Percentiles rank a stretch among this genome's conserved stretches.
Conservation (phyloP, 2,888 invertebrate species). For the Calliopum simillimum region DNA sequence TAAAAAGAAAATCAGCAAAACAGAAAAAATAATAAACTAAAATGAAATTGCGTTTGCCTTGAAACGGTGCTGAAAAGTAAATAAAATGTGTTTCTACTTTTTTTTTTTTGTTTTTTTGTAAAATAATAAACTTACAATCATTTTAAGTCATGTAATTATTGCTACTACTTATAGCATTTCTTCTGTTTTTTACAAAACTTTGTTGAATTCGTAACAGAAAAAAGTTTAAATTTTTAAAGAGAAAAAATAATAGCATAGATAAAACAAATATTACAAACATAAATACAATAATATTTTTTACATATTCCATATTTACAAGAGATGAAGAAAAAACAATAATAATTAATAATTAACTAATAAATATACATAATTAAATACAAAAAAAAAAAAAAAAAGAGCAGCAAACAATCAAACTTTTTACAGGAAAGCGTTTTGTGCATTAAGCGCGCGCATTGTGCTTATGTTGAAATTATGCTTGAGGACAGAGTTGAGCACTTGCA, state of each 20-base stretch:
- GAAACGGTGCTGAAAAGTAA: slow-evolving; percentile 67
- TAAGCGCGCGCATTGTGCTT: too few species aligned
- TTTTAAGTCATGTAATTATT: slow-evolving; percentile 4
- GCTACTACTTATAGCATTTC: slow-evolving; percentile 39
- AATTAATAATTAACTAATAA: slow-evolving; percentile 9
- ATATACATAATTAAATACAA: slow-evolving; percentile 7
- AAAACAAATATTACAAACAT: slow-evolving; percentile 7
- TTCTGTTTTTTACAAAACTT: slow-evolving; percentile 43
- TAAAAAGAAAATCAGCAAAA: not conserved
- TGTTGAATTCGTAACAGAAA: slow-evolving; percentile 33
- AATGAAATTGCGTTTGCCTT: slow-evolving; percentile 59
- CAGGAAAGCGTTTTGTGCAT: not conserved
- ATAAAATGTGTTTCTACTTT: slow-evolving; percentile 47
- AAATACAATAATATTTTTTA: slow-evolving; percentile 27
- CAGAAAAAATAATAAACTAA: slow-evolving; percentile 7
- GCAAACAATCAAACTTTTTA: slow-evolving; percentile 61
- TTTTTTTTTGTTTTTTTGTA: slow-evolving; percentile 39
- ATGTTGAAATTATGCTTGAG: too few species aligned
- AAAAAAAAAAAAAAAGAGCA: slow-evolving; percentile 51
- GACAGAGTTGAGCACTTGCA: too few species aligned
- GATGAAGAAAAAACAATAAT: not conserved
- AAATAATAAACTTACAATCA: slow-evolving; percentile 31
- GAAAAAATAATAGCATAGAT: not conserved
- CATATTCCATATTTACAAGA: slow-evolving; percentile 27
- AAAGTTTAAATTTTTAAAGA: not conserved